phyloP scores from a whole-genome alignment of 2,113 vertebrate genomes.

The Nycticryphes semicollaris region DNA sequence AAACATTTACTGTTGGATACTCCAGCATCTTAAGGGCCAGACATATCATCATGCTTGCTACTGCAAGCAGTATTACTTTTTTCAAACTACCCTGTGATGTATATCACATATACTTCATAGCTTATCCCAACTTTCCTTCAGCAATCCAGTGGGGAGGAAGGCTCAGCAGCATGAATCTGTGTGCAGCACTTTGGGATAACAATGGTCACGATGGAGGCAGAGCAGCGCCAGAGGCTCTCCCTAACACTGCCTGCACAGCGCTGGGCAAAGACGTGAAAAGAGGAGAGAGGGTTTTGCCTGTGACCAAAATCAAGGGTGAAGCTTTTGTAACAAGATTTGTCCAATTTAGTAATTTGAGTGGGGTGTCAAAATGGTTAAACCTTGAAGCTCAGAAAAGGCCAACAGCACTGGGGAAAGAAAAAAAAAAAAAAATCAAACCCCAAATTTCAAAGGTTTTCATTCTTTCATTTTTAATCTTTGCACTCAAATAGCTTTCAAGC shows the following conservation, averaged over 20 bases:
- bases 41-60: not conserved
- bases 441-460: not conserved
- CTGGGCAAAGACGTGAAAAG: not conserved
- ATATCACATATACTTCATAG: not conserved
- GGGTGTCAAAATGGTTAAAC: not conserved
- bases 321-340: not conserved
- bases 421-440: not conserved
- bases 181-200: not conserved
- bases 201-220: accelerated
- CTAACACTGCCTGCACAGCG: not conserved
- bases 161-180: not conserved
- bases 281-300: not conserved
- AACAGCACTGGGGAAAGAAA: not conserved
- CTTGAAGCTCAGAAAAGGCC: not conserved
- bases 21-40: not conserved
- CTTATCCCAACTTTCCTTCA: not conserved
- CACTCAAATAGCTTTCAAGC: not conserved
- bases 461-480: not conserved
- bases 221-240: not conserved
- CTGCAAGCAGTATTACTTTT: not conserved
- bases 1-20: not conserved
- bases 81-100: not conserved
- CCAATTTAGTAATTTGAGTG: not conserved
- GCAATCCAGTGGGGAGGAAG: not conserved
- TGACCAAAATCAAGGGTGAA: not conserved